Conservation (phyloP, 2,888 invertebrate genomes). For the Ariolimax columbianus region DNA sequence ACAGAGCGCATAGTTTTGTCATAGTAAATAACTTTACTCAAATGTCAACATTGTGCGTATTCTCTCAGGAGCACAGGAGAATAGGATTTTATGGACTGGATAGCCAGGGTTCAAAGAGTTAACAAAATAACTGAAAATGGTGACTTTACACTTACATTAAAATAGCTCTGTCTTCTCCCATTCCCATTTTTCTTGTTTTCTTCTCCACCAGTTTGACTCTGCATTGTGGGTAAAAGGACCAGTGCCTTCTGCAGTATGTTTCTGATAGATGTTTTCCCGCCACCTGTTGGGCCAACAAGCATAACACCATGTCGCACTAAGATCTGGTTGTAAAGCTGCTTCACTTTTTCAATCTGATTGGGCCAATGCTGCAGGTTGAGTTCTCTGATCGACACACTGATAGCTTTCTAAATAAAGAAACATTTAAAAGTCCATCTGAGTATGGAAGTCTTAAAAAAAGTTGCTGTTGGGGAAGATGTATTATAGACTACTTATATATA, state of each 20-base stretch:
- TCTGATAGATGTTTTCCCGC: constrained; percentile 77
- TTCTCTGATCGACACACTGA: constrained; percentile 76
- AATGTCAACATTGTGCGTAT: too few species aligned
- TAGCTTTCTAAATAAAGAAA: constrained; percentile 71
- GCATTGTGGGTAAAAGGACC: constrained; percentile 72
- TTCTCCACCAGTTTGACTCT: constrained; percentile 26
- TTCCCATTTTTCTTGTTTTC: constrained; percentile 23
- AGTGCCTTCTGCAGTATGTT: constrained; percentile 78
- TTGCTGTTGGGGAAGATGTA: too few species aligned
- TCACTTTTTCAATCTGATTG: constrained; percentile 76
- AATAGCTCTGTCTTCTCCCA: constrained; percentile 41
- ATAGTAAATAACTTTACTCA: too few species aligned
- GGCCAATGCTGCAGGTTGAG: constrained; percentile 76
- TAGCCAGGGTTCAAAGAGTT: too few species aligned
- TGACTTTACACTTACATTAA: constrained; percentile 46
- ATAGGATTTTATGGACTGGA: too few species aligned
- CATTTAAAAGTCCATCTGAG: background rate
- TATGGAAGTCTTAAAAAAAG: background rate
- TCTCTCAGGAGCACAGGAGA: too few species aligned
- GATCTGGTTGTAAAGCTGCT: constrained; percentile 78
- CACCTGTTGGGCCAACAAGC: constrained; percentile 78
- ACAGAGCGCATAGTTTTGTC: too few species aligned
- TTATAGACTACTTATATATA: too few species aligned
- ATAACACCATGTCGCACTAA: constrained; percentile 78
- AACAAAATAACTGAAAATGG: too few species aligned